phyloP scores from a whole-genome alignment of 2,888 invertebrate species.

The Ichneumoninae sp. region DNA sequence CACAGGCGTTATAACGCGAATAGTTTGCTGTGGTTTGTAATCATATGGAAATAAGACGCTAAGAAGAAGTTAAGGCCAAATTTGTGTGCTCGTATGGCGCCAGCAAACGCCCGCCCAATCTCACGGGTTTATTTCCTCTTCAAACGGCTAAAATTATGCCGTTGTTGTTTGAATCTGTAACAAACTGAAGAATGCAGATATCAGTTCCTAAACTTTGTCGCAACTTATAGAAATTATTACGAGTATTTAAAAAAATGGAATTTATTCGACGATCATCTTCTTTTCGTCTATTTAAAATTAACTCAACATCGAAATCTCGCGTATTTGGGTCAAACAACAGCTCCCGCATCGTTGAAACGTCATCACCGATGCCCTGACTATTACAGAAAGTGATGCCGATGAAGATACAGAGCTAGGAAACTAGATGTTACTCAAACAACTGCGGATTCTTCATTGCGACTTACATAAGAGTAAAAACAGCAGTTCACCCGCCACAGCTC shows the following conservation, averaged over 20 bases:
- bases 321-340: conserved; percentile 80
- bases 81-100: conserved; percentile 77
- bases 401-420: neutral
- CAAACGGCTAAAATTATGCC: neutral
- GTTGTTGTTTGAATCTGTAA: conserved; percentile 8
- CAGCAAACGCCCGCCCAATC: conserved; percentile 64
- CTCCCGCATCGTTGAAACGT: conserved; percentile 79
- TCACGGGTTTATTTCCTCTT: conserved; percentile 33
- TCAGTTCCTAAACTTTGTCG: neutral
- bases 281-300: conserved; percentile 23
- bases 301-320: conserved; percentile 55
- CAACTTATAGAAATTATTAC: neutral
- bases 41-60: conserved; percentile 80
- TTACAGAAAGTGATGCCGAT: neutral
- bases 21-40: conserved; percentile 75
- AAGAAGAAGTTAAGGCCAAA: conserved; percentile 76
- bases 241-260: neutral
- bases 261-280: neutral
- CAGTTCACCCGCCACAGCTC: conserved; percentile 29
- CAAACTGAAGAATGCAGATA: neutral
- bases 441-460: neutral
- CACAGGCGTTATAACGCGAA: conserved; percentile 65
- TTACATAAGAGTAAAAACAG: conserved; percentile 18
- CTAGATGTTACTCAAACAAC: conserved; percentile 11
- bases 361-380: conserved; percentile 41